These are phyloP conservation scores for Timandra comae DNA, from an alignment of 2,888 invertebrate genomes.

Conservation along the genomic window DNA sequence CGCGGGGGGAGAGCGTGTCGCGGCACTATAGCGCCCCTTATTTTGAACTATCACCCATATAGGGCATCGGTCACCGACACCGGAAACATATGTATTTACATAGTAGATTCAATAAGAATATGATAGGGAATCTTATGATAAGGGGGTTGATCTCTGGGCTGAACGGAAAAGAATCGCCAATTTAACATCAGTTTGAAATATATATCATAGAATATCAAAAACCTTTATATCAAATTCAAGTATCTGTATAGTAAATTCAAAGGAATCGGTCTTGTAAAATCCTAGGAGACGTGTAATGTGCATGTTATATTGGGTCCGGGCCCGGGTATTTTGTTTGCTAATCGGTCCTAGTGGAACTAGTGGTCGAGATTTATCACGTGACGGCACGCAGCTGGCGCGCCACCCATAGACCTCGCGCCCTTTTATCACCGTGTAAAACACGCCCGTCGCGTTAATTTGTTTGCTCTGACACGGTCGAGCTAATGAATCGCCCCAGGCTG, in stretches of 20 bases:
- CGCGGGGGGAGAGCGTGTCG: constrained; percentile 34
- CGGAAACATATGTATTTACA: constrained; percentile 11
- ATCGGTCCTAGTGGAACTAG: constrained; percentile 22
- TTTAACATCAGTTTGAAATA: too few species aligned
- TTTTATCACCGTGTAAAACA: constrained; percentile 71
- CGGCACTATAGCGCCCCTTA: constrained; percentile 21
- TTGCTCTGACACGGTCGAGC: constrained; percentile 69
- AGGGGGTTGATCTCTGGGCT: too few species aligned
- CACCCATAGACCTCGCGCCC: constrained; percentile 64
- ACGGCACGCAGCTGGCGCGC: constrained; percentile 63
- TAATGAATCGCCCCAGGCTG: constrained; percentile 72
- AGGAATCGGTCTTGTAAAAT: too few species aligned
- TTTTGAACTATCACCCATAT: constrained; percentile 18
- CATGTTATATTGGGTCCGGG: too few species aligned
- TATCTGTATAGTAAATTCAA: too few species aligned
- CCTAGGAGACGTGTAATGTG: too few species aligned
- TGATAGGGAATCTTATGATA: too few species aligned
- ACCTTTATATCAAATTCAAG: too few species aligned
- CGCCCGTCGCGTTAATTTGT: constrained; percentile 73
- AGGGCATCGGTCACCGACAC: constrained; percentile 51
- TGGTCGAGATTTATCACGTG: constrained; percentile 57
- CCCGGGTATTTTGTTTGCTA: constrained; percentile 6
- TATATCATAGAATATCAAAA: too few species aligned
- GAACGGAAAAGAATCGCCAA: too few species aligned
- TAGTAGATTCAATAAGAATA: too few species aligned